Percentiles rank a stretch among this genome's conserved stretches.
Evolutionary conservation across 2,797 vertebrate genomes (phyloP).

Genomic region (Chelmon rostratus): DNA sequence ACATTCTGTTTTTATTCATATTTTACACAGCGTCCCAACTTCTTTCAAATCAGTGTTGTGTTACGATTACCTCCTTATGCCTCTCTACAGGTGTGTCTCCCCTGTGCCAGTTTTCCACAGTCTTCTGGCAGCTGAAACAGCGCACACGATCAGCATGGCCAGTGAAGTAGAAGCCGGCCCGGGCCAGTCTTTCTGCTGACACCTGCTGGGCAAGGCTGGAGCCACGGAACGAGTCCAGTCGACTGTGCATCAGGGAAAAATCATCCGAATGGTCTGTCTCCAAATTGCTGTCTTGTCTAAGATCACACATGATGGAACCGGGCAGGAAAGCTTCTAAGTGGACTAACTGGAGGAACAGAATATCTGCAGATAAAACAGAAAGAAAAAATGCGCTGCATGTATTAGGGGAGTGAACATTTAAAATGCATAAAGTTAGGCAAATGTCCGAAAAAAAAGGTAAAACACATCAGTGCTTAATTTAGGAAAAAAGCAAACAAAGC

Average conservation of each 20-base stretch:
- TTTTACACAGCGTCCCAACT: no score
- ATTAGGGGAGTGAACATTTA: background rate
- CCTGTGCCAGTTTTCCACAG: slow-evolving; percentile 90
- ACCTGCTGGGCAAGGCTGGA: slow-evolving; percentile 86
- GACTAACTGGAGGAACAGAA: background rate
- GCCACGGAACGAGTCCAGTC: slow-evolving; percentile 87
- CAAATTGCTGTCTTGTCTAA: slow-evolving; percentile 54
- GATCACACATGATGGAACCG: slow-evolving; percentile 72
- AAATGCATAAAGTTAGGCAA: background rate
- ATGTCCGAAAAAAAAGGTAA: background rate
- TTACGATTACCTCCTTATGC: slow-evolving; percentile 83
- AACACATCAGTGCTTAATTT: background rate
- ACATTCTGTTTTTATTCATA: no score
- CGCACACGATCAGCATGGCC: slow-evolving; percentile 90
- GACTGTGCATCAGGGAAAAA: slow-evolving; percentile 83
- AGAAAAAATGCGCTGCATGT: background rate
- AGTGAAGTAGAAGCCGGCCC: slow-evolving; percentile 93
- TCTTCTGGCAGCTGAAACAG: slow-evolving; percentile 91
- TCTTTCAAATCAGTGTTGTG: no score
- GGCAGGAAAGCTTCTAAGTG: slow-evolving; percentile 10
- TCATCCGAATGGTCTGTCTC: slow-evolving; percentile 77
- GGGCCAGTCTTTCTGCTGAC: slow-evolving; percentile 86
- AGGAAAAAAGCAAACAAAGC: background rate
- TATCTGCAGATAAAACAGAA: slow-evolving; percentile 44
- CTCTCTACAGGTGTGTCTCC: slow-evolving; percentile 89